Percentiles rank a stretch among this genome's conserved stretches.
Evolutionary conservation across 2,113 vertebrate genomes (phyloP).

Genomic region (Oreochromis niloticus): DNA sequence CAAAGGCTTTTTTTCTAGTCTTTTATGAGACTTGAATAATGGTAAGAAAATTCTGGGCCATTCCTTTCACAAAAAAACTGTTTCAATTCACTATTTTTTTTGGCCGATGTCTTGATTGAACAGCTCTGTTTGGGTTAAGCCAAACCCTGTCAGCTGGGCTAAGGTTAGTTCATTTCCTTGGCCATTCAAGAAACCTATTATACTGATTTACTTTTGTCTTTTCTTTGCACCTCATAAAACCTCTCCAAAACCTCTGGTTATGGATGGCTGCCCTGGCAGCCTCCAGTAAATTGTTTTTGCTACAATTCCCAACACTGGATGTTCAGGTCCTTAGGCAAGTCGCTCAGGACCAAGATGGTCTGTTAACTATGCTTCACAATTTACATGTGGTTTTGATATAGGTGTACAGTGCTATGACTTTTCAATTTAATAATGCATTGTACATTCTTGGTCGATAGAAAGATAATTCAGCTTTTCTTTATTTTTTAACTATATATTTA

Average conservation of each 20-base stretch:
- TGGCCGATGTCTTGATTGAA: not conserved
- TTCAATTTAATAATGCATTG: not conserved
- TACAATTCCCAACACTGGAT: no score
- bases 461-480: not conserved
- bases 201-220: not conserved
- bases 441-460: not conserved
- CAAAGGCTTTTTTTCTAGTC: not conserved
- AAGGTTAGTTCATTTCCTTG: not conserved
- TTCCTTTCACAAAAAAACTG: not conserved
- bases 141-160: not conserved
- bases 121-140: not conserved
- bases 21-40: not conserved
- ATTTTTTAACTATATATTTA: not conserved
- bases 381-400: not conserved
- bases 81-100: not conserved
- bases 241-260: not conserved
- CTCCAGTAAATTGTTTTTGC: not conserved
- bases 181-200: not conserved
- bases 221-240: not conserved
- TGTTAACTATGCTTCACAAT: not conserved
- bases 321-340: not conserved
- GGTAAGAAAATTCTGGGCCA: rapidly evolving
- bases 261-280: not conserved
- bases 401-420: rapidly evolving
- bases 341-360: rapidly evolving